Conservation (phyloP, 2,113 vertebrate genomes). For the Hippoglossus stenolepis region DNA sequence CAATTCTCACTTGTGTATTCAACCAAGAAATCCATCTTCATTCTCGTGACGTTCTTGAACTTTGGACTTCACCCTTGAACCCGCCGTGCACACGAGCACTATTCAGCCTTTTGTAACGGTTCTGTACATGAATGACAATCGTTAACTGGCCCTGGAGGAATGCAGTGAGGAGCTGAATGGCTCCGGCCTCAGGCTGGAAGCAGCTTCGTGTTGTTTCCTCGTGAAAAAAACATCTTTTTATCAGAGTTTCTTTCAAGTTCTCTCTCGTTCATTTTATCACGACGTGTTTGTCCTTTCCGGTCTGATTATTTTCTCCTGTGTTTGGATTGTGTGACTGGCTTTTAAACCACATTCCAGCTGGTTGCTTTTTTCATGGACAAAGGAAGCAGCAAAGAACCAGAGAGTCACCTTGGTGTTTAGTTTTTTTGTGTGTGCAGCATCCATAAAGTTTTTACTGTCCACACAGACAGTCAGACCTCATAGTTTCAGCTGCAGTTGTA, state of each 20-base stretch:
- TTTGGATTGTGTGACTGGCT: background rate
- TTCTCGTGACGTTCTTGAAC: too few species aligned
- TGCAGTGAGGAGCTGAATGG: constrained; percentile 32
- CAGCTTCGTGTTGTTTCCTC: constrained; percentile 27
- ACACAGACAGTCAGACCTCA: too few species aligned
- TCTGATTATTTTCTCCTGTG: background rate
- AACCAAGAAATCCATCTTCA: too few species aligned
- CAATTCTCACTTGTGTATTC: too few species aligned
- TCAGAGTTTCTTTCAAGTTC: background rate
- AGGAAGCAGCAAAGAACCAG: too few species aligned
- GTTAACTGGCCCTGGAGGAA: constrained; percentile 24
- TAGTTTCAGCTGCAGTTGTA: too few species aligned
- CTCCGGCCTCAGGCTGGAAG: constrained; percentile 11
- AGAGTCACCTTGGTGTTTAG: too few species aligned
- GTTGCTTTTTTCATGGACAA: too few species aligned
- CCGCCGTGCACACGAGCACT: background rate
- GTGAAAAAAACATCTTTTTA: constrained; percentile 12
- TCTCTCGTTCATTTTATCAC: too few species aligned
- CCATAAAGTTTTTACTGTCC: too few species aligned
- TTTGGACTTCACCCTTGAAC: constrained; percentile 4
- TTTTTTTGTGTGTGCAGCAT: too few species aligned
- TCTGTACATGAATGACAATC: constrained; percentile 19
- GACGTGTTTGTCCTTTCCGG: background rate
- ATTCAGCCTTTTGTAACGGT: constrained; percentile 37
- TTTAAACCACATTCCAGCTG: background rate